Base-by-base conservation (phyloP, 2,113 vertebrate species). In the Ictalurus punctatus region DNA sequence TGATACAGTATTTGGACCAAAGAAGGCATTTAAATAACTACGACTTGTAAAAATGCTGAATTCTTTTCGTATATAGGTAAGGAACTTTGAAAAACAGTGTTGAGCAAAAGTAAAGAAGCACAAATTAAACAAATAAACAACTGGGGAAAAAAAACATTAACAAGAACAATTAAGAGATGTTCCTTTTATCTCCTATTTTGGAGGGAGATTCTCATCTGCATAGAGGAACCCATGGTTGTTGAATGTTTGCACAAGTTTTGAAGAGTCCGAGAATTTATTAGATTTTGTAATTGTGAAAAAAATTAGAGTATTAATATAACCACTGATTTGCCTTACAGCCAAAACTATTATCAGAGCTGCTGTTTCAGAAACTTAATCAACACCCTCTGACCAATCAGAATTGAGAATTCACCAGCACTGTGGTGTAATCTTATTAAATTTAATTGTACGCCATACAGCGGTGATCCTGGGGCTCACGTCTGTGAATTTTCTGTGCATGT, bases 11-110 rank as follows among this genome's bases (percentile, higher is more conserved):
- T 54, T 25, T 79, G 44, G 25, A 79, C 23, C 0, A 25, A 52
- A 48, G 23, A 79, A 48, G 12, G 76, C 25, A 79, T 79, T 76
- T 25, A 76, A 44, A 76, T 23, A 44, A 37, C 88, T 89, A 27
- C 17, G 12, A 19, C 16, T 76, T 17, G 2, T 52, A 73, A 37
- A 73, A 2, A 19, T 71, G 34, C 16, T 19, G 69, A 73, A 7
- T 37, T 37, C 0, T 37, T 19, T 71, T 37, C 6, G 69, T 34
- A 37, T 73, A 8, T 13, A 14, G 27, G 10, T 67, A 65, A 65
- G 63, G 63, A 67, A 30, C 65, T 73, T 8, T 73, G 6, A 74
- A 74, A 74, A 30, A 30, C 13, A 34, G 71, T 10, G 19, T 13
- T 40, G 6, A 74, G 19, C 34, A 40, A 74, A 74, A 10, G 37